phyloP scores from a whole-genome alignment of 2,113 vertebrate species.

The Plotosus lineatus region DNA sequence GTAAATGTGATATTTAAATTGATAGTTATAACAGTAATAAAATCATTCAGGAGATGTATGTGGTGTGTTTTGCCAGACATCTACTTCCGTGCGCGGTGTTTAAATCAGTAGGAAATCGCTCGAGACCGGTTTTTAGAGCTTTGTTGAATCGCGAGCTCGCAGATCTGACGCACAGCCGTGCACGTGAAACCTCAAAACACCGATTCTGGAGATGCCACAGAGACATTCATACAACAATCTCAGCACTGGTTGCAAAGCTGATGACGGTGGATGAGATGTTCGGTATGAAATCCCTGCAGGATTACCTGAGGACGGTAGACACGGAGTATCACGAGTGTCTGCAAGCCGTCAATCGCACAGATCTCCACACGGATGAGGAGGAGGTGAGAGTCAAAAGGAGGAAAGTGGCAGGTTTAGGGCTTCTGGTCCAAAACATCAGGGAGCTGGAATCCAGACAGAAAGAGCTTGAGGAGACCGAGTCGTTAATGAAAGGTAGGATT shows the following conservation, averaged over 20 bases:
- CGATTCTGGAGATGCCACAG: neutral
- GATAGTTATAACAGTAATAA: no score
- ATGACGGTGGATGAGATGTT: slow-evolving; percentile 70
- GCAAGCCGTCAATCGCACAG: slow-evolving; percentile 49
- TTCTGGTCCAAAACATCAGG: slow-evolving; percentile 63
- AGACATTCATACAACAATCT: slow-evolving; percentile 42
- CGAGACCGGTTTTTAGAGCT: neutral
- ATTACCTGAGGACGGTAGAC: slow-evolving; percentile 63
- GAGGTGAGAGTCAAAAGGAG: slow-evolving; percentile 59
- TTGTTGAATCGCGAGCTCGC: neutral
- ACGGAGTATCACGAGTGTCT: slow-evolving; percentile 64
- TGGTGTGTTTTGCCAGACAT: neutral
- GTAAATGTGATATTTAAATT: neutral
- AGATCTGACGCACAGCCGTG: neutral
- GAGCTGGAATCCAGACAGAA: slow-evolving; percentile 64
- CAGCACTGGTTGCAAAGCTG: slow-evolving; percentile 54
- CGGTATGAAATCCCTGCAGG: slow-evolving; percentile 61
- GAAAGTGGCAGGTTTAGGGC: slow-evolving; percentile 60
- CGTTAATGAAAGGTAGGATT: slow-evolving; percentile 67
- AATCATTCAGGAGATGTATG: neutral
- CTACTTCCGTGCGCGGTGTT: slow-evolving; percentile 16
- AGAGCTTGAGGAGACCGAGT: slow-evolving; percentile 65
- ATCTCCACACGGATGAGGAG: slow-evolving; percentile 50
- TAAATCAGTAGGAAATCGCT: neutral
- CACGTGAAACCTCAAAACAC: neutral